Conservation (phyloP, 2,888 invertebrate genomes). For the Baronia brevicornis region DNA sequence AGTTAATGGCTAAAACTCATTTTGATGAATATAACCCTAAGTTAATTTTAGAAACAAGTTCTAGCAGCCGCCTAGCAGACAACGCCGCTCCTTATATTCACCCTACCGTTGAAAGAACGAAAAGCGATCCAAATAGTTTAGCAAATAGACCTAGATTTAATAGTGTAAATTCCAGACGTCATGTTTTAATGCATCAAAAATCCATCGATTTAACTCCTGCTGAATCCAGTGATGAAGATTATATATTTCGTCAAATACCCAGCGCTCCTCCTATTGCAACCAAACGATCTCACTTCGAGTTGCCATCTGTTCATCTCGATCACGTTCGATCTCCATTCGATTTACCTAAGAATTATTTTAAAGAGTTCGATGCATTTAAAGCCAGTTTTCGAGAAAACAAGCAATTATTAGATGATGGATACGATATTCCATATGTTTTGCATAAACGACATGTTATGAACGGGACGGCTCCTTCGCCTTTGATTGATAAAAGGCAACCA, state of each 20-base stretch:
- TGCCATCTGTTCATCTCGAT: constrained; percentile 75
- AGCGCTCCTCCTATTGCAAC: constrained; percentile 84
- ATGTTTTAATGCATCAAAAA: constrained; percentile 89
- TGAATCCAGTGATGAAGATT: constrained; percentile 90
- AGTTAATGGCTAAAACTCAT: constrained; percentile 79
- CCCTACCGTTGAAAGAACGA: constrained; percentile 87
- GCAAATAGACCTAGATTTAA: constrained; percentile 83
- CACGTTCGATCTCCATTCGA: constrained; percentile 80
- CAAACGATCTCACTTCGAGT: constrained; percentile 81
- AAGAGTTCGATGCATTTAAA: constrained; percentile 78
- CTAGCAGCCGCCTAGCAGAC: constrained; percentile 68
- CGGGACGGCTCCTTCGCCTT: constrained; percentile 81
- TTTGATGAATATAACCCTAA: constrained; percentile 85
- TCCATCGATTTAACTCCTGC: constrained; percentile 90
- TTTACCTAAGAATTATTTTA: constrained; percentile 83
- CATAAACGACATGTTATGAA: constrained; percentile 92
- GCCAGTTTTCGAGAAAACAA: constrained; percentile 69
- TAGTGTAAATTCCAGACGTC: constrained; percentile 83
- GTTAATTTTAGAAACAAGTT: constrained; percentile 69
- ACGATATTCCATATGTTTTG: constrained; percentile 88
- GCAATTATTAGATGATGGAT: constrained; percentile 70
- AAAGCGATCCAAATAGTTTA: constrained; percentile 89
- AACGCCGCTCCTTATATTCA: constrained; percentile 77
- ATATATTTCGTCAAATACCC: constrained; percentile 83
- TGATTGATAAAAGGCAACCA: constrained; percentile 57